Conservation (phyloP, 2,797 vertebrate species). For the Huso huso region DNA sequence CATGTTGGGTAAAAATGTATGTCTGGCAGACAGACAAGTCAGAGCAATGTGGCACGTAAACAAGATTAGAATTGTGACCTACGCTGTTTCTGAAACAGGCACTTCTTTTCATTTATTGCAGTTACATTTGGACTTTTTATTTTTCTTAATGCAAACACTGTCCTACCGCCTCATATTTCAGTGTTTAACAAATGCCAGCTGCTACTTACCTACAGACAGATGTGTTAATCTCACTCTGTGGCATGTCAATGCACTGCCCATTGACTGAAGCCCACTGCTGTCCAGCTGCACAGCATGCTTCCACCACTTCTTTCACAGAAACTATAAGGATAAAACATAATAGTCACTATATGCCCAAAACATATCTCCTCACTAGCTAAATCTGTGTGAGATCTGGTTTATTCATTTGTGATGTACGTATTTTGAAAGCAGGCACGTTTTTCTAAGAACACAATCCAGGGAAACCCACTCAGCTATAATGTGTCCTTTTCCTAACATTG, state of each 20-base stretch:
- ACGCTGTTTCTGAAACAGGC: too few species aligned
- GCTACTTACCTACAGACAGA: constrained; percentile 71
- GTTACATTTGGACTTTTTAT: too few species aligned
- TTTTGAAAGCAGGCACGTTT: neutral
- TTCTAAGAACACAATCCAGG: constrained; percentile 19
- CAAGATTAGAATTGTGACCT: too few species aligned
- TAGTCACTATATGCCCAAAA: too few species aligned
- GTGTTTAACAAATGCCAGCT: neutral
- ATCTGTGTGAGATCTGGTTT: too few species aligned
- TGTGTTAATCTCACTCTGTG: constrained; percentile 14
- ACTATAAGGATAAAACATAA: constrained; percentile 23
- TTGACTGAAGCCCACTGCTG: constrained; percentile 78
- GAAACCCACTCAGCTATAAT: constrained; percentile 29
- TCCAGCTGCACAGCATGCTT: constrained; percentile 77
- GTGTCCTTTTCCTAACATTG: constrained; percentile 14
- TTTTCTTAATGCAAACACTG: neutral
- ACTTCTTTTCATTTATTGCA: too few species aligned
- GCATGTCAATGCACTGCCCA: constrained; percentile 67
- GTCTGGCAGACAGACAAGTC: too few species aligned
- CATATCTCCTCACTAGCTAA: too few species aligned
- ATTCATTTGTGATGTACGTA: too few species aligned
- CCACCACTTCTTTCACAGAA: constrained; percentile 73
- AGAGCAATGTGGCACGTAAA: too few species aligned
- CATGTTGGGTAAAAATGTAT: too few species aligned
- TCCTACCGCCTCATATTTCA: neutral